Evolutionary conservation across 2,797 vertebrate species (phyloP).

Genomic region (Nyctibius grandis): DNA sequence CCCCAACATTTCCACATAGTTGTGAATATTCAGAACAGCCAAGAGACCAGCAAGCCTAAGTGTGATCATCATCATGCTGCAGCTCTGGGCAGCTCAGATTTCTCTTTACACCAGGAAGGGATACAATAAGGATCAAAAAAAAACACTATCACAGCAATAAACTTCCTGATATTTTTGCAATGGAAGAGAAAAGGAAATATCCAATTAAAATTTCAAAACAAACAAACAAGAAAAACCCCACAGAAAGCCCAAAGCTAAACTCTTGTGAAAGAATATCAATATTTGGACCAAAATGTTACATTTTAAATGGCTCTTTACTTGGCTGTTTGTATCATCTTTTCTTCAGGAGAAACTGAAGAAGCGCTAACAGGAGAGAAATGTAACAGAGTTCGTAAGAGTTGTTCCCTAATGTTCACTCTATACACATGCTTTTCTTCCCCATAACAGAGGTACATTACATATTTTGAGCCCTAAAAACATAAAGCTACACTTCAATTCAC

Average conservation of each 20-base stretch:
- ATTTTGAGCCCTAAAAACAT: background rate
- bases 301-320: background rate
- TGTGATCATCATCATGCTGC: background rate
- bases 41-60: background rate
- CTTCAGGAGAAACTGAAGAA: background rate
- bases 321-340: background rate
- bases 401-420: background rate
- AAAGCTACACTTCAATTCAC: background rate
- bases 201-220: background rate
- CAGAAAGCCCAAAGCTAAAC: background rate
- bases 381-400: background rate
- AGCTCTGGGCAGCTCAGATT: accelerated
- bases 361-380: background rate
- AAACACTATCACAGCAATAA: background rate
- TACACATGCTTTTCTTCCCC: background rate
- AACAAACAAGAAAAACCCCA: background rate
- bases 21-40: background rate
- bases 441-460: background rate
- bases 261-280: background rate
- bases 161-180: background rate
- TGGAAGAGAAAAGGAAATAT: background rate
- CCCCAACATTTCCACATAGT: background rate
- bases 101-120: background rate
- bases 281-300: background rate
- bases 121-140: background rate